phyloP scores from a whole-genome alignment of 2,113 vertebrate genomes.

The Anoura caudifer region DNA sequence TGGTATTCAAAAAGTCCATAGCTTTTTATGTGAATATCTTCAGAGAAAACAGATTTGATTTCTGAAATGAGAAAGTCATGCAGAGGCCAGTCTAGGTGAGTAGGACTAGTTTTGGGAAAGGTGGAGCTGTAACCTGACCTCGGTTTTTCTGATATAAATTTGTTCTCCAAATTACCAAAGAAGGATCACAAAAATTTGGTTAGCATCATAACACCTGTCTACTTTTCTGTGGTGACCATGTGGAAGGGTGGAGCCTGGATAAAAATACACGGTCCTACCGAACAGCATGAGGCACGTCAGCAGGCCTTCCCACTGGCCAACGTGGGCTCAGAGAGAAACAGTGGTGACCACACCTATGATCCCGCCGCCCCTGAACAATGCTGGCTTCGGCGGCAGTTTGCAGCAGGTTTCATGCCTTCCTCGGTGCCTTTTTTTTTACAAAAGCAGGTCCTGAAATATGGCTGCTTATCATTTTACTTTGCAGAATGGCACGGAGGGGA shows the following conservation, averaged over 20 bases:
- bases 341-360: fast-evolving
- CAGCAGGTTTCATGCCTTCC: not conserved
- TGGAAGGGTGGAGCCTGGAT: not conserved
- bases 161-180: not conserved
- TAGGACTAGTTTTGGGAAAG: not conserved
- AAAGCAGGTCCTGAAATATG: constrained; percentile 37
- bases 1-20: not conserved
- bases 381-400: not conserved
- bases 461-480: not conserved
- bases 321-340: not conserved
- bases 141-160: constrained; percentile 22
- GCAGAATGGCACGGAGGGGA: not conserved
- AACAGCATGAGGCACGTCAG: not conserved
- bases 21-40: not conserved
- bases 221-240: not conserved
- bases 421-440: not conserved
- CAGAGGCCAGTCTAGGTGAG: not conserved
- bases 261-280: not conserved
- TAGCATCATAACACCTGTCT: not conserved
- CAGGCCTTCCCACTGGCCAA: no score
- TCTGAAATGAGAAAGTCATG: not conserved
- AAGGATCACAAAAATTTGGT: constrained; percentile 13
- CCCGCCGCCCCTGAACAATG: not conserved
- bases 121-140: not conserved
- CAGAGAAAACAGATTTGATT: constrained; percentile 28